Evolutionary conservation across 2,888 invertebrate genomes (phyloP).

Genomic region (Gymnosoma rotundatum): DNA sequence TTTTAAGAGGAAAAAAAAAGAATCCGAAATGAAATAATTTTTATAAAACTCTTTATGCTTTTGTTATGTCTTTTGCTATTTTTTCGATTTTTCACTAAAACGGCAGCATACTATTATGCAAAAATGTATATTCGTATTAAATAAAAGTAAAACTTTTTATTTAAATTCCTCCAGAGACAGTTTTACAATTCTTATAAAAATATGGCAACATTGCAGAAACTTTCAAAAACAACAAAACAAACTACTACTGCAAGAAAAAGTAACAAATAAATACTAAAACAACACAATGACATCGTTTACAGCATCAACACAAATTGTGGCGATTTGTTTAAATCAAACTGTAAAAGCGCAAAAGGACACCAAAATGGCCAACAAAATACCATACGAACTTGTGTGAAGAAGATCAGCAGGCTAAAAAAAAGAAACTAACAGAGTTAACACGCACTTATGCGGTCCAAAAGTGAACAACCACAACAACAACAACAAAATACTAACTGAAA

Average conservation of each 20-base stretch:
- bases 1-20: no score
- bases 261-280: constrained; percentile 56
- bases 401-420: constrained; percentile 54
- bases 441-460: constrained; percentile 67
- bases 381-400: constrained; percentile 65
- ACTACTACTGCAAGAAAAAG: constrained; percentile 23
- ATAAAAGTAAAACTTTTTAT: no score
- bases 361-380: constrained; percentile 49
- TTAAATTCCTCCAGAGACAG: no score
- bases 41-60: no score
- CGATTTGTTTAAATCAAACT: constrained; percentile 75
- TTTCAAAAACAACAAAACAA: constrained; percentile 18
- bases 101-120: no score
- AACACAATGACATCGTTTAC: constrained; percentile 69
- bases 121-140: no score
- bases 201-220: constrained; percentile 44
- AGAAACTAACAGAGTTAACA: constrained; percentile 56
- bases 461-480: not conserved
- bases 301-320: constrained; percentile 73
- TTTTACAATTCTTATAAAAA: not conserved
- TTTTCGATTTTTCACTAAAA: no score
- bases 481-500: constrained; percentile 50
- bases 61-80: no score
- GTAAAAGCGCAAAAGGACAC: constrained; percentile 65
- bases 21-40: no score